phyloP scores from a whole-genome alignment of 2,797 vertebrate species.

The Dallia pectoralis region DNA sequence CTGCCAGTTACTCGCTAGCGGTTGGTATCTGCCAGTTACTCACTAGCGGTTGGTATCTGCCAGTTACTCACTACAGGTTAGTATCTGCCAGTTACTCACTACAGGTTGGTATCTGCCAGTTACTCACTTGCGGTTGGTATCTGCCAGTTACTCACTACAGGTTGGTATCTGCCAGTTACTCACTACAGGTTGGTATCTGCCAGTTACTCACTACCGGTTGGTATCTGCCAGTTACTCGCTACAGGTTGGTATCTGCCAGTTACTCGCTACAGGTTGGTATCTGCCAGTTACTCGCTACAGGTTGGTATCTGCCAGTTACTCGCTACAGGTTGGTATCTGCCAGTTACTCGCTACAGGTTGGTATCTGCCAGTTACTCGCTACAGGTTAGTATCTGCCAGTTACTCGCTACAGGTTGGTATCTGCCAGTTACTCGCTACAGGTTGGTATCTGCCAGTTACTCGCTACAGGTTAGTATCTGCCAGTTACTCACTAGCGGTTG shows the following conservation, averaged over 20 bases:
- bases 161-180: no score
- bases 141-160: constrained; percentile 83
- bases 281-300: not conserved
- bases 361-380: not conserved
- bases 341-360: constrained; percentile 92
- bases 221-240: constrained; percentile 84
- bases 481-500: constrained; percentile 82
- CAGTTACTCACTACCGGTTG: constrained; percentile 20
- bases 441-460: constrained; percentile 53
- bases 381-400: constrained; percentile 76
- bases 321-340: constrained; percentile 79
- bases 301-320: constrained; percentile 81
- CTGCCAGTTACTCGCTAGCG: constrained; percentile 75
- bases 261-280: constrained; percentile 83
- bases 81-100: no score
- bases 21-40: constrained; percentile 53
- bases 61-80: constrained; percentile 82
- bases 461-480: constrained; percentile 70
- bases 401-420: constrained; percentile 81
- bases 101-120: constrained; percentile 71
- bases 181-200: constrained; percentile 80
- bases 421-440: no score
- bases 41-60: constrained; percentile 71
- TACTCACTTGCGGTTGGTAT: constrained; percentile 59
- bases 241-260: constrained; percentile 77